Conservation (phyloP, 2,888 invertebrate genomes). For the Campoplex nolae region DNA sequence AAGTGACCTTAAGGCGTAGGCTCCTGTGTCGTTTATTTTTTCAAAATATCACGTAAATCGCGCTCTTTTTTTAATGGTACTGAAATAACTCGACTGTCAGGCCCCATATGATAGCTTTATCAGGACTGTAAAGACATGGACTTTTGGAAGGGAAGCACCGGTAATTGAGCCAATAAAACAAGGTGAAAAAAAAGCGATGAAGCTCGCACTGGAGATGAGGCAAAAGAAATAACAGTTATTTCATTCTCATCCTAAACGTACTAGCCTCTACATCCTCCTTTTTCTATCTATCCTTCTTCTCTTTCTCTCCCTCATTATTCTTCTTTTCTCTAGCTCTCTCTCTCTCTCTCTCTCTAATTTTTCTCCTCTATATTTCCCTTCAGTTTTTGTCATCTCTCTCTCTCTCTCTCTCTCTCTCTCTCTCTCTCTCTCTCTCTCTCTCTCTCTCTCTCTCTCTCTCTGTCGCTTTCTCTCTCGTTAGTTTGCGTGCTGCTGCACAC, state of each 20-base stretch:
- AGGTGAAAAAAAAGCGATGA: slow-evolving; percentile 39
- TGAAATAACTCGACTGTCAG: neutral
- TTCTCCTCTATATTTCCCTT: slow-evolving; percentile 13
- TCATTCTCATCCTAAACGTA: slow-evolving; percentile 45
- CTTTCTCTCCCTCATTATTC: slow-evolving; percentile 20
- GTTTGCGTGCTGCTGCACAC: slow-evolving; percentile 37
- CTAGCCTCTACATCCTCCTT: slow-evolving; percentile 11
- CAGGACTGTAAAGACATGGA: neutral
- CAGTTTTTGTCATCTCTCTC: neutral
- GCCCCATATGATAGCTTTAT: neutral
- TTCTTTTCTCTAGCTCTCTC: slow-evolving; percentile 11
- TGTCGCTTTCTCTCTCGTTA: slow-evolving; percentile 41
- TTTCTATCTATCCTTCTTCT: slow-evolving; percentile 18
- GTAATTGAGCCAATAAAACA: slow-evolving; percentile 57
- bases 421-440: slow-evolving; percentile 32
- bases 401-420: slow-evolving; percentile 20
- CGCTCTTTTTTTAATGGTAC: too few species aligned
- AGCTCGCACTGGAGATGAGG: slow-evolving; percentile 35
- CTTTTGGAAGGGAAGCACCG: neutral
- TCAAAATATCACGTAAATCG: neutral
- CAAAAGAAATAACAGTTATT: slow-evolving; percentile 55
- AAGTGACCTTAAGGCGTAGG: too few species aligned
- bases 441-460: slow-evolving; percentile 12
- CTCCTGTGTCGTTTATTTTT: neutral
- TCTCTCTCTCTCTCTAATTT: slow-evolving; percentile 7